phyloP scores from a whole-genome alignment of 1,140 invertebrate species.

The Zaprionus tsacasi region DNA sequence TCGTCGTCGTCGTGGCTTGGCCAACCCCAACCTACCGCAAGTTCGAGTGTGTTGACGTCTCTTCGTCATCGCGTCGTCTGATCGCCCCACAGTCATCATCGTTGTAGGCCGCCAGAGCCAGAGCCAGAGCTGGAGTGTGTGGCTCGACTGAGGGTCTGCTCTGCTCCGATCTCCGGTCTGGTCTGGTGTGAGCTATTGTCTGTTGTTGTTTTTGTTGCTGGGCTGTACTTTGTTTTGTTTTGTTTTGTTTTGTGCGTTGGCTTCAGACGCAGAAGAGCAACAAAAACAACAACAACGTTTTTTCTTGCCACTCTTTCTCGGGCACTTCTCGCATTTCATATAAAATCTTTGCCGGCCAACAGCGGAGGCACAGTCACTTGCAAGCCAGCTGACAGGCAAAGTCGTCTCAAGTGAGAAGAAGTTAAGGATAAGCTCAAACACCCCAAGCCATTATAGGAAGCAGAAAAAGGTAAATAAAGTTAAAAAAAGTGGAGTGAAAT shows the following conservation, averaged over 20 bases:
- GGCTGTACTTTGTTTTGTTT: constrained; percentile 48
- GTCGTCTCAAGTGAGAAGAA: constrained; percentile 52
- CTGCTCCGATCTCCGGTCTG: constrained; percentile 28
- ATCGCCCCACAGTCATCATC: constrained; percentile 52
- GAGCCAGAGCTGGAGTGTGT: constrained; percentile 39
- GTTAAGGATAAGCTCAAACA: constrained; percentile 57
- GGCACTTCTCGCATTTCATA: constrained; percentile 77
- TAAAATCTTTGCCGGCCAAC: constrained; percentile 71
- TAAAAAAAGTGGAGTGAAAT: constrained; percentile 67
- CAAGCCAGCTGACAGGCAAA: constrained; percentile 65
- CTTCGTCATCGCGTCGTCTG: constrained; percentile 24
- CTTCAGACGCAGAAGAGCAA: constrained; percentile 21
- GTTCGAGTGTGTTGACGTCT: constrained; percentile 59
- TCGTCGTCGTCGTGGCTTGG: constrained; percentile 35
- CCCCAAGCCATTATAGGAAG: constrained; percentile 70
- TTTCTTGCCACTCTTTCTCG: constrained; percentile 50
- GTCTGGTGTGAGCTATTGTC: constrained; percentile 51
- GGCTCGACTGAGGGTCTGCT: constrained; percentile 11
- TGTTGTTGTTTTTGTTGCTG: constrained; percentile 18
- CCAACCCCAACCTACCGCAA: constrained; percentile 75
- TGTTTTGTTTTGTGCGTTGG: constrained; percentile 50
- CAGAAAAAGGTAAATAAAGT: constrained; percentile 66
- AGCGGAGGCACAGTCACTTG: constrained; percentile 69
- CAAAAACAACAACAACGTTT: constrained; percentile 18
- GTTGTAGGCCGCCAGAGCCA: constrained; percentile 39